Percentiles rank a stretch among this genome's conserved stretches.
phyloP scores from a whole-genome alignment of 2,888 invertebrate species.

The Apamea epomidion region DNA sequence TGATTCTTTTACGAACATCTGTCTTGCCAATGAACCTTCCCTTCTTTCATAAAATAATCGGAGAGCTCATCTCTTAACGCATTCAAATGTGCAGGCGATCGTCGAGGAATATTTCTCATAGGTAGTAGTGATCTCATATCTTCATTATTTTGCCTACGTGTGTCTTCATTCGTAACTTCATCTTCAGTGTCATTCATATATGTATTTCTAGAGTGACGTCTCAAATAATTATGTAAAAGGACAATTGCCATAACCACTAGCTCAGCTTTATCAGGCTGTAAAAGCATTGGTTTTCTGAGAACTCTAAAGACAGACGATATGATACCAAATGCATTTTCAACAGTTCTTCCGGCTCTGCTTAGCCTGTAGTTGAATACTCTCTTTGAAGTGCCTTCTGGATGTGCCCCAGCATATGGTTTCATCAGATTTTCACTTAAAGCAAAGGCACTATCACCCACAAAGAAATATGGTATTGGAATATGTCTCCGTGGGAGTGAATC shows the following conservation, averaged over 20 bases:
- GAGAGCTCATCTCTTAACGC: constrained; percentile 23
- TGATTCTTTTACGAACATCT: constrained; percentile 25
- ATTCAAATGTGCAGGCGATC: constrained; percentile 25
- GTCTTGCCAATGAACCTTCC: constrained; percentile 35
- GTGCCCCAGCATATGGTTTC: no score
- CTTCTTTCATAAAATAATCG: constrained; percentile 36
- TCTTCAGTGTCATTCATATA: constrained; percentile 31
- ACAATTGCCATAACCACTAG: constrained; percentile 41
- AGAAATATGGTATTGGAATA: no score
- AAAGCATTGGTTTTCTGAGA: constrained; percentile 35
- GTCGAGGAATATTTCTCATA: constrained; percentile 23
- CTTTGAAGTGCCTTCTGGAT: no score
- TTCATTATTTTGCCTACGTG: constrained; percentile 23
- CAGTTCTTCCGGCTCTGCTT: no score
- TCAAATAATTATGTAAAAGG: constrained; percentile 40
- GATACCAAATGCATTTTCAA: no score
- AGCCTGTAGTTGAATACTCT: no score
- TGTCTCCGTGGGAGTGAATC: no score
- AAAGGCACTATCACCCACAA: no score
- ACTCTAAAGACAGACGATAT: no score
- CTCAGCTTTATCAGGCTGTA: constrained; percentile 36
- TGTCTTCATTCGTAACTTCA: constrained; percentile 29
- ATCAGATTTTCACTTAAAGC: no score
- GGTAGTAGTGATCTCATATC: constrained; percentile 27
- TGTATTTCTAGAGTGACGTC: constrained; percentile 34